A percentile compares a stretch with the other conserved stretches of the same genome.
Evolutionary conservation across 2,797 vertebrate genomes (phyloP).

Genomic region (Myripristis jacobus): DNA sequence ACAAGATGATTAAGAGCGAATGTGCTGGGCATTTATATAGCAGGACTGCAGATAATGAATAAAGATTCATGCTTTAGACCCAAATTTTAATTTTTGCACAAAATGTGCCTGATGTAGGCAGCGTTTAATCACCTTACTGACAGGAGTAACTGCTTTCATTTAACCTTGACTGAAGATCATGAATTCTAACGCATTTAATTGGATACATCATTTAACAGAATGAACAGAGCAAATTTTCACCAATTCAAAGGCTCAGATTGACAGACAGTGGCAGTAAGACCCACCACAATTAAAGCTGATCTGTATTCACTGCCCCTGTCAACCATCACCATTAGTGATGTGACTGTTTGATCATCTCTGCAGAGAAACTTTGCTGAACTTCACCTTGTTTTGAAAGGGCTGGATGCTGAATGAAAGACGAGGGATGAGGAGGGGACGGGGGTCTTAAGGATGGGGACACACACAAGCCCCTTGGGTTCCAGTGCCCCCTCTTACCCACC

Average conservation of each 20-base stretch:
- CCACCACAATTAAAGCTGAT: conserved; percentile 99
- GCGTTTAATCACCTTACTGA: conserved; percentile 99
- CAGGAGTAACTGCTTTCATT: conserved; percentile 99
- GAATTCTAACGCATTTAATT: conserved; percentile 99
- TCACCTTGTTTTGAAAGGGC: conserved; percentile 96
- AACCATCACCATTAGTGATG: conserved; percentile 94
- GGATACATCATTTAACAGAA: conserved; percentile 99
- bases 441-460: conserved; percentile 28
- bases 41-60: conserved; percentile 96
- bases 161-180: conserved; percentile 99
- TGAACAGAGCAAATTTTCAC: conserved; percentile 99
- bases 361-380: conserved; percentile 90
- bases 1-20: conserved; percentile 97
- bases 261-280: conserved; percentile 99
- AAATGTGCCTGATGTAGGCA: conserved; percentile 98
- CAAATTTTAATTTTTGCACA: conserved; percentile 99
- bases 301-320: conserved; percentile 97
- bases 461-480: conserved; percentile 51
- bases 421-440: conserved; percentile 58
- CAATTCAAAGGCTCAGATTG: conserved; percentile 99
- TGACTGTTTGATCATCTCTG: conserved; percentile 93
- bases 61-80: conserved; percentile 99
- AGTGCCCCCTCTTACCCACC: conserved; percentile 66
- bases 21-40: conserved; percentile 97
- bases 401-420: conserved; percentile 79